Conservation (phyloP, 1,140 invertebrate species). For the Drosophila arizonae region DNA sequence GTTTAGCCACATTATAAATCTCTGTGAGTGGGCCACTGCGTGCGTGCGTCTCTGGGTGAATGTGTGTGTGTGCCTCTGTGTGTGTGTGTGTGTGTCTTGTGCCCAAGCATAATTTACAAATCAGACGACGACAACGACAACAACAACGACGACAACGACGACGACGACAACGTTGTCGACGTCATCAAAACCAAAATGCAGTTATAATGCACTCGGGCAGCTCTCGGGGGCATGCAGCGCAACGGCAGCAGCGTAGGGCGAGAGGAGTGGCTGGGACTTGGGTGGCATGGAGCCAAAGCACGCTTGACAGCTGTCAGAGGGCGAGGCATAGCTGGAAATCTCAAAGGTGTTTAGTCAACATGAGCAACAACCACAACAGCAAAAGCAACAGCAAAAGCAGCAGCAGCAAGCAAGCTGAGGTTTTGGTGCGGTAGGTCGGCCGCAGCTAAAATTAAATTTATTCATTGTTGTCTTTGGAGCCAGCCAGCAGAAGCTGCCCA, state of each 20-base stretch:
- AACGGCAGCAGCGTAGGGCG: neutral
- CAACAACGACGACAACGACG: conserved; percentile 15
- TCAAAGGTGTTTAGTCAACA: conserved; percentile 80
- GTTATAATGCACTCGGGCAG: conserved; percentile 73
- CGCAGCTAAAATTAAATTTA: conserved; percentile 79
- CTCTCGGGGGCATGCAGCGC: conserved; percentile 5
- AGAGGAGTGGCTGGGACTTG: conserved; percentile 5
- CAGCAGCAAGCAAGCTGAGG: conserved; percentile 41
- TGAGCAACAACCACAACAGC: conserved; percentile 59
- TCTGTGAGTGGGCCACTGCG: conserved; percentile 5
- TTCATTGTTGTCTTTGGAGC: conserved; percentile 75
- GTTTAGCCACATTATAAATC: conserved; percentile 51
- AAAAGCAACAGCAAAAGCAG: neutral
- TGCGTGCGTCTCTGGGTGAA: conserved; percentile 15
- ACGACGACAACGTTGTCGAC: conserved; percentile 66
- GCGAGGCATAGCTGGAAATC: conserved; percentile 64
- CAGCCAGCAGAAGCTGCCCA: conserved; percentile 26
- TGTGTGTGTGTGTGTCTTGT: conserved; percentile 37
- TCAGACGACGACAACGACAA: conserved; percentile 32
- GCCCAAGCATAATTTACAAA: conserved; percentile 70
- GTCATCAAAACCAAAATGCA: conserved; percentile 81
- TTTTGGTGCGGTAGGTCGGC: conserved; percentile 75
- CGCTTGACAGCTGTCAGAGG: conserved; percentile 70
- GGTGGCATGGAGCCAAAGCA: conserved; percentile 50
- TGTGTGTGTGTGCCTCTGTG: conserved; percentile 12